Conservation (phyloP, 2,888 invertebrate species). For the Pocota personata region DNA sequence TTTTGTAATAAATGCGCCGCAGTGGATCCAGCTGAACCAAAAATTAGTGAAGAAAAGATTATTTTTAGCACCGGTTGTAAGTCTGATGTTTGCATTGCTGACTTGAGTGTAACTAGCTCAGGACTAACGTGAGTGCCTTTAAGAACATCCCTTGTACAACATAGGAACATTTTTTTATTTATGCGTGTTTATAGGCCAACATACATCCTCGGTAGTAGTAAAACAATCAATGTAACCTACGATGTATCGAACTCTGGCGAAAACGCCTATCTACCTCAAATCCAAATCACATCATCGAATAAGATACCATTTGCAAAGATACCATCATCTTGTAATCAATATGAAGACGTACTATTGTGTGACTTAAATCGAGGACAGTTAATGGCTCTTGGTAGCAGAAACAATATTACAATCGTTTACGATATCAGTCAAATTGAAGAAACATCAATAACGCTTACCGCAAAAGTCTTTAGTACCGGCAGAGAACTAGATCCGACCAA, state of each 20-base stretch:
- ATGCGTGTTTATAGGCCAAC: slow-evolving; percentile 75
- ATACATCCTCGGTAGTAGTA: slow-evolving; percentile 80
- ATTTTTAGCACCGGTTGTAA: slow-evolving; percentile 82
- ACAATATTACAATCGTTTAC: slow-evolving; percentile 78
- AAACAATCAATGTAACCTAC: slow-evolving; percentile 79
- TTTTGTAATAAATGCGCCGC: slow-evolving; percentile 82
- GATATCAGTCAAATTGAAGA: slow-evolving; percentile 80
- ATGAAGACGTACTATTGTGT: slow-evolving; percentile 78
- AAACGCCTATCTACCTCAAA: slow-evolving; percentile 83
- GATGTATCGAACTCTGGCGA: slow-evolving; percentile 83
- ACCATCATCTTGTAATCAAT: slow-evolving; percentile 79
- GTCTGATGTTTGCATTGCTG: slow-evolving; percentile 81
- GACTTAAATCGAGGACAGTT: slow-evolving; percentile 80
- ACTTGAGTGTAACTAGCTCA: slow-evolving; percentile 78
- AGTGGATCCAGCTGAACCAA: slow-evolving; percentile 81
- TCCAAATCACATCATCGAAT: slow-evolving; percentile 83
- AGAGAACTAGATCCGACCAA: slow-evolving; percentile 78
- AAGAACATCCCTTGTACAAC: neutral
- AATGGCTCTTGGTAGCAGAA: slow-evolving; percentile 77
- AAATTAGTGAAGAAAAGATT: slow-evolving; percentile 79
- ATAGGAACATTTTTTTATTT: too few relatives aligned
- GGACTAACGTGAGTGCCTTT: slow-evolving; percentile 76
- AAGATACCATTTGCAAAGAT: slow-evolving; percentile 80
- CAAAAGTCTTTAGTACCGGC: slow-evolving; percentile 82
- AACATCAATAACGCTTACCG: slow-evolving; percentile 77